A percentile compares a stretch with the other conserved stretches of the same genome.
Conservation (phyloP, 2,113 vertebrate genomes). For the Sporophila hypoxantha region DNA sequence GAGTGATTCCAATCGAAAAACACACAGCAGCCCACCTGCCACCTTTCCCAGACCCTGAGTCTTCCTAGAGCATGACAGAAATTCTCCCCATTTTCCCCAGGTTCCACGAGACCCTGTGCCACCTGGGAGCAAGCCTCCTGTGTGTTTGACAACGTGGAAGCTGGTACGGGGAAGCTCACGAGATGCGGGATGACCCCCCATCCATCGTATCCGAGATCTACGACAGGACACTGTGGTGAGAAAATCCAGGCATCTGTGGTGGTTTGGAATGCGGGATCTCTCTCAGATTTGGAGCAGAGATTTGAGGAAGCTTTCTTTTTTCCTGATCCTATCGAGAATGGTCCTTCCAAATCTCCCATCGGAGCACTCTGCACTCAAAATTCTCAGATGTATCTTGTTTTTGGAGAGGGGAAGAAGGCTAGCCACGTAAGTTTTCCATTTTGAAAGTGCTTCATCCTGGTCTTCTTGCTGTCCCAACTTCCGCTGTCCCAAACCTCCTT, state of each 20-base stretch:
- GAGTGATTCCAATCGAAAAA: neutral
- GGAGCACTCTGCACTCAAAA: rapidly evolving
- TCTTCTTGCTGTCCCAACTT: neutral
- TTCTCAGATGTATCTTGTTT: rapidly evolving
- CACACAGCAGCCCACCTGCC: rapidly evolving
- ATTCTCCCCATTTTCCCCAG: neutral
- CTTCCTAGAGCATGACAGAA: neutral
- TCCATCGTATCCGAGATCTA: constrained; percentile 10
- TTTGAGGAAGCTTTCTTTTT: neutral
- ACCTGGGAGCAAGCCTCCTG: constrained; percentile 6
- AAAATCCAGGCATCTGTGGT: rapidly evolving
- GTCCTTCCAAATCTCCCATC: rapidly evolving
- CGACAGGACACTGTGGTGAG: neutral
- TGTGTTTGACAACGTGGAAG: neutral
- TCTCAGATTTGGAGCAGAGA: neutral
- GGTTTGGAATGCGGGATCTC: neutral
- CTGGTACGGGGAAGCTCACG: neutral
- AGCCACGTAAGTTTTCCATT: rapidly evolving
- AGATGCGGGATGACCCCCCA: neutral
- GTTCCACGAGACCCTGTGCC: neutral
- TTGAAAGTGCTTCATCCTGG: neutral
- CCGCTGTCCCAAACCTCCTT: neutral
- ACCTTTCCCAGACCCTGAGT: neutral
- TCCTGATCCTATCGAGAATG: neutral
- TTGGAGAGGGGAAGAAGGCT: neutral